phyloP scores from a whole-genome alignment of 2,113 vertebrate genomes.

The Turdus rufiventris region DNA sequence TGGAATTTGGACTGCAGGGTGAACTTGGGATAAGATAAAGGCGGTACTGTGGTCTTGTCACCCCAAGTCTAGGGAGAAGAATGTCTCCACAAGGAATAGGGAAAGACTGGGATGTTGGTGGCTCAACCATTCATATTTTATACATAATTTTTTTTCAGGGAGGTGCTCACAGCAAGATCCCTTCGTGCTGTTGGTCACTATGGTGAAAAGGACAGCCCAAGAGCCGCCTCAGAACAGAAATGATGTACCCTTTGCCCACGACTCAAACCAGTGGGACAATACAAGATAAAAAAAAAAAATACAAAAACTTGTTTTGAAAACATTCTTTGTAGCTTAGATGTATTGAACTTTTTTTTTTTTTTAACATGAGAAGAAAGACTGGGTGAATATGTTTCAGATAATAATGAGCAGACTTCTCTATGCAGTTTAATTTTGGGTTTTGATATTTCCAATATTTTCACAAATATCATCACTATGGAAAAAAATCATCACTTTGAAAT shows the following conservation, averaged over 20 bases:
- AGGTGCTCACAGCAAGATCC: not conserved
- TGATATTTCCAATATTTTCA: not conserved
- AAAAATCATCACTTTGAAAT: not conserved
- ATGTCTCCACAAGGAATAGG: not conserved
- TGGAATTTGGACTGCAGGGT: accelerated
- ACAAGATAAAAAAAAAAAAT: not conserved
- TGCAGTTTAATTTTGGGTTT: not conserved
- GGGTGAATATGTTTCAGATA: not conserved
- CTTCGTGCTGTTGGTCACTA: not conserved
- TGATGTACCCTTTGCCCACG: not conserved
- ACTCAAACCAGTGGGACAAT: not conserved
- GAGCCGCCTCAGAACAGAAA: not conserved
- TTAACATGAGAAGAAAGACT: not conserved
- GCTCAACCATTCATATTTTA: not conserved
- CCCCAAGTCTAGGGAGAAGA: not conserved
- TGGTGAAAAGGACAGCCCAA: not conserved
- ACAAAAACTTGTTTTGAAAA: not conserved
- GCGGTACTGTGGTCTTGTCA: accelerated
- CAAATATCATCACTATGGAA: not conserved
- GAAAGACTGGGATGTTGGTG: not conserved
- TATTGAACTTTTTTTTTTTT: not conserved
- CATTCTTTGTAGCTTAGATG: not conserved
- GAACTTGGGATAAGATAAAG: not conserved
- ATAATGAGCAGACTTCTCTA: not conserved
- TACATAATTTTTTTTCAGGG: not conserved